These are phyloP conservation scores for Betta splendens DNA, from an alignment of 2,797 vertebrate species.

Conservation along the genomic window DNA sequence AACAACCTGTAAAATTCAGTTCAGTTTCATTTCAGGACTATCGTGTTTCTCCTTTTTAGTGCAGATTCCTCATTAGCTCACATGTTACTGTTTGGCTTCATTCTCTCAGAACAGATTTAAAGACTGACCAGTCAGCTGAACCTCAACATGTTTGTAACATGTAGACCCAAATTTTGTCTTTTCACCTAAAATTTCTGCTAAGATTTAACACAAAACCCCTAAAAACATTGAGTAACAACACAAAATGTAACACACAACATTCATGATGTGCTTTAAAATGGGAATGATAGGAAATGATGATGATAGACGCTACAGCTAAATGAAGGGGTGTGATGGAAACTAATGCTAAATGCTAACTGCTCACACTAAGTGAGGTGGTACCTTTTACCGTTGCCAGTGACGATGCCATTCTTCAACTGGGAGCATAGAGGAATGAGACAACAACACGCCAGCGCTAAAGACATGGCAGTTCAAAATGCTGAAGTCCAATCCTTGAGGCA, in stretches of 20 bases:
- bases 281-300: neutral
- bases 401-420: slow-evolving; percentile 57
- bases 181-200: no score
- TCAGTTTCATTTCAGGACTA: neutral
- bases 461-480: neutral
- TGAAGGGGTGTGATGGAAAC: slow-evolving; percentile 16
- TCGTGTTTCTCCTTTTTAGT: neutral
- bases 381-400: slow-evolving; percentile 47
- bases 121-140: no score
- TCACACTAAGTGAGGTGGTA: slow-evolving; percentile 33
- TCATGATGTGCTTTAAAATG: neutral
- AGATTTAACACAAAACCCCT: neutral
- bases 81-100: no score
- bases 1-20: slow-evolving; percentile 82
- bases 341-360: slow-evolving; percentile 48
- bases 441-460: slow-evolving; percentile 47
- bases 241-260: neutral
- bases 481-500: neutral
- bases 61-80: no score
- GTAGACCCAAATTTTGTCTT: no score
- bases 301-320: slow-evolving; percentile 50
- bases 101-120: no score
- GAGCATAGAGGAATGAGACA: slow-evolving; percentile 61
- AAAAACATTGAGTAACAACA: neutral
- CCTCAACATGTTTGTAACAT: no score